Evolutionary conservation across 2,113 vertebrate species (phyloP), one percentile per base, ranked within the genome.

Genomic region (Alexandromys fortis): DNA sequence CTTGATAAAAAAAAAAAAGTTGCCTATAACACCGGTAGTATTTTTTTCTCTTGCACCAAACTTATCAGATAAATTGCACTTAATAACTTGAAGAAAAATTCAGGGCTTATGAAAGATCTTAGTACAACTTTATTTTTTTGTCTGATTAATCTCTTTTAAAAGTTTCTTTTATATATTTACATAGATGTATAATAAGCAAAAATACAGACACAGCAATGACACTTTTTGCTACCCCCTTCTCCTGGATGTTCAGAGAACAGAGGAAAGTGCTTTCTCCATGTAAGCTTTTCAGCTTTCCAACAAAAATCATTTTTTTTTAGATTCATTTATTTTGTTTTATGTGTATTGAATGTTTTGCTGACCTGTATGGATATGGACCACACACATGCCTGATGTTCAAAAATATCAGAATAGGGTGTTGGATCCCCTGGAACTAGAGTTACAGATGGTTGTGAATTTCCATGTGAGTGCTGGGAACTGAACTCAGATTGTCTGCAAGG

Each of bases 1-100:
- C 94, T 81, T 79, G 86, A 96, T 94, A 58, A 78, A 75, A 89
- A 75, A 47, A 47, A 79, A 72, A 83, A 97, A 96, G 90, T 96
- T 97, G 79, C 93, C 91, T 93, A 0, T 86, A 72, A 91, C 33
- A 82, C 61, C 21, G n/a, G 52, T 65, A 86, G n/a, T 42, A 90
- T 78, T 95, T 95, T 87, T 89, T 42, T 89, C 45, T 95, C 33
- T 42, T 70, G 61, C 30, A 89, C 16, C 63, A 81, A 89, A 95
- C 38, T 94, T 94, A 91, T 17, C 49, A 89, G 92, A 92, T 72
- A 88, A 67, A 93, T 93, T 94, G 12, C 82, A 12, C 9, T 90
- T 81, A 68, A 49, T 73, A 85, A 26, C 8, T 52, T 13, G 33
- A 85, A 58, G 91, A 68, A 78, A 89, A 89, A 86, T 42, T 65